Evolutionary conservation across 92 coral and sea anemone genomes (phyloP), one percentile per base, ranked within the genome.

Genomic region (Actinernus sp.): DNA sequence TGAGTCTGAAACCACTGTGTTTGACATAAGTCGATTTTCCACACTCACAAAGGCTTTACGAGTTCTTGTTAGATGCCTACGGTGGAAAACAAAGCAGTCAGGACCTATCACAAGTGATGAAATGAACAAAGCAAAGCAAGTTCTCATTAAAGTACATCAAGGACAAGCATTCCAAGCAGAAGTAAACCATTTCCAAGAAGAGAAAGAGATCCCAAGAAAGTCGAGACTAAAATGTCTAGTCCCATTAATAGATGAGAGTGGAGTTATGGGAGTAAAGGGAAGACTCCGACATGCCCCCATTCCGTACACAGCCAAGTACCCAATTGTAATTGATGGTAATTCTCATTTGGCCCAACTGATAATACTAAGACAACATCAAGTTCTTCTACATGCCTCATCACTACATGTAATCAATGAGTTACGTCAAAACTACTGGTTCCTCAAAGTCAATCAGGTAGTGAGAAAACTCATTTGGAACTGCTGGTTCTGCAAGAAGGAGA

Each of bases 371-470:
- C 26, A 28, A 19, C 83, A 79, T 48, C 44, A 65, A 16, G 62
- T 33, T 31, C 43, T 53, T 31, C 54, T 30, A 12, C 91, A 78
- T 41, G 82, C 16, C 22, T 72, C 77, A 22, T 60, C 48, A 26
- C 50, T 38, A 5, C 77, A 83, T 31, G 84, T 75, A 29, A 52
- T 75, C 23, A 76, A 83, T 3, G 84, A 74, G 30, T 25, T 83
- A 29, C 68, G 81, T 39, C 91, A 65, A 67, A 63, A 85, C 38
- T 64, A 45, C 22, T 85, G 86, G 82, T 64, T 63, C 44, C 44
- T 85, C 2, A 61, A 73, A 31, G 60, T 49, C 13, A 72, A 78
- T 3, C 27, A 63, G 13, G 26, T 65, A n/a, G 73, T 49, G 3
- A 36, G 45, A 18, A 57, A 66, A 61, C 24, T 65, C 19, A 29